Base-by-base conservation (phyloP, 1,140 invertebrate species). In the Bombus sylvicola region DNA sequence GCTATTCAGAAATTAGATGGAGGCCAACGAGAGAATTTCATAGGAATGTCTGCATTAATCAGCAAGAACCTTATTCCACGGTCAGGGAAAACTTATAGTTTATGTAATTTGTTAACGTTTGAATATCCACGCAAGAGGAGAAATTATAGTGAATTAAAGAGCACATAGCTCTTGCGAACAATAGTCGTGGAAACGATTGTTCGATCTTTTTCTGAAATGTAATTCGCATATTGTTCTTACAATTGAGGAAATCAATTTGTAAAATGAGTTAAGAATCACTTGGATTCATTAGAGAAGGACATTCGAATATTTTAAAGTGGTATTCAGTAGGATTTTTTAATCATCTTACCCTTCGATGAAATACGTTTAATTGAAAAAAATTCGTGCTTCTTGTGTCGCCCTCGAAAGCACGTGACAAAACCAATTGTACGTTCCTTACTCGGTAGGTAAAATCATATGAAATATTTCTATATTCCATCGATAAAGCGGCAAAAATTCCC, bases 31-130 rank as follows among this genome's bases (percentile, higher is more conserved):
- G 43, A 74, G 66, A 83, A 89, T 89, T 88, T 88, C 64, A 53
- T 2, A 57, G 75, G 83, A 88, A 69, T 72, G 80, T 57, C 34
- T 18, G 37, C 69, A 87, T 89, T 89, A 89, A 89, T 89, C 76
- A 87, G 18, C n/a, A 8, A 31, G 9, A 18, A 37, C 22, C 66
- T 68, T 68, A 68, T 68, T 68, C 22, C 66, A 68, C 22, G 3
- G 3, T 15, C 31, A 22, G 18, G 2, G 66, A 71, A 53, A 82
- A 89, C 39, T 53, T 41, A 53, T 39, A 59, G 37, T 47, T n/a
- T 37, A 13, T 41, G 34, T 69, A 89, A 89, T 81, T 89, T 81
- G 31, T 18, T 87, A 18, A 47, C 34, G 31, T 15, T 12, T 41
- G 12, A 57, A 5, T 12, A 37, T 62, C 72, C 5, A 43, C 15